These are phyloP conservation scores for Smithornis capensis DNA, from an alignment of 2,113 vertebrate genomes.

Conservation along the genomic window DNA sequence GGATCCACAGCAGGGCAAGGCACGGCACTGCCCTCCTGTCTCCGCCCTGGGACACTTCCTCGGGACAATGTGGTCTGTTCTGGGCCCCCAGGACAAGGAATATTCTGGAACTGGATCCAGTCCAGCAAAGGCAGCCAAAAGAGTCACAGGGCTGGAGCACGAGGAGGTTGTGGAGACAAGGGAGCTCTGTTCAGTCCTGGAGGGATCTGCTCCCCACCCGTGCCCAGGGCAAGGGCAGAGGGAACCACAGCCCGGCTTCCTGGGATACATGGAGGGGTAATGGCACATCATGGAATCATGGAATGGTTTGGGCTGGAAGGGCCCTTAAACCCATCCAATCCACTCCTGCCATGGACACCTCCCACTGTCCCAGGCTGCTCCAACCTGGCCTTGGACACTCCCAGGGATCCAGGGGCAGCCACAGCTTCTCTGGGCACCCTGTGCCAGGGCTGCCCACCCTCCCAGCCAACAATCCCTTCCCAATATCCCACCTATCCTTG, in stretches of 20 bases:
- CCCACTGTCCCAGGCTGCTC: not conserved
- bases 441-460: no score
- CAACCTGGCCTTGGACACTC: not conserved
- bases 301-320: not conserved
- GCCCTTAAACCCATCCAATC: not conserved
- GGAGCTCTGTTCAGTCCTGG: not conserved
- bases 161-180: not conserved
- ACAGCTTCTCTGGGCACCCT: no score
- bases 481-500: no score
- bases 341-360: not conserved
- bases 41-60: not conserved
- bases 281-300: not conserved
- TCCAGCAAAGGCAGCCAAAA: not conserved
- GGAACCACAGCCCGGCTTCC: not conserved
- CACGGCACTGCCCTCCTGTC: fast-evolving
- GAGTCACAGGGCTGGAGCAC: not conserved
- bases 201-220: not conserved
- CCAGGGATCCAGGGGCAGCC: no score
- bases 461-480: no score
- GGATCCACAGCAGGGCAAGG: not conserved
- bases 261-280: no score
- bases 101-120: not conserved
- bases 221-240: not conserved
- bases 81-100: not conserved
- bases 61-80: not conserved